Percentiles rank a stretch among this genome's conserved stretches.
Evolutionary conservation across 2,888 invertebrate genomes (phyloP).

Genomic region (Oxycera nigricornis): DNA sequence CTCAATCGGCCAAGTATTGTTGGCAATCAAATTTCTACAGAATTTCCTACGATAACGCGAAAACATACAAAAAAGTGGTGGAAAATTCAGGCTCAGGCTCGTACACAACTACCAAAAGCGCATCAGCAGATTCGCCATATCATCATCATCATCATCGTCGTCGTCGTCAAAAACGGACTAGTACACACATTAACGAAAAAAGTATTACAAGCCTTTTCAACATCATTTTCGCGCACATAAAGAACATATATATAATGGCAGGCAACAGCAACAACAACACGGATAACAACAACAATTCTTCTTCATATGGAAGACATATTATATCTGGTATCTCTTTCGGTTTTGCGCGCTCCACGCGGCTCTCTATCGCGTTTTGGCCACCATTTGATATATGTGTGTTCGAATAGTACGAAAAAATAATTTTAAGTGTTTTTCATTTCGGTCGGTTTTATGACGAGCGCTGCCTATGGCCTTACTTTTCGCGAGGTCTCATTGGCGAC

Average conservation of each 20-base stretch:
- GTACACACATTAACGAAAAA: constrained; percentile 35
- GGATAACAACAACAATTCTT: constrained; percentile 6
- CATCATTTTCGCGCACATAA: constrained; percentile 20
- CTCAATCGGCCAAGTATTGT: background rate
- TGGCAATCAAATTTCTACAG: background rate
- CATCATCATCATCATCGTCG: constrained; percentile 12
- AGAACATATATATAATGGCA: background rate
- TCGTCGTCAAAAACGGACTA: constrained; percentile 23
- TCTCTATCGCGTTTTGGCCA: constrained; percentile 23
- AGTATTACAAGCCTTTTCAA: constrained; percentile 26
- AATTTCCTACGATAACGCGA: background rate
- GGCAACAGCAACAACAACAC: constrained; percentile 5
- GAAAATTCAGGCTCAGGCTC: background rate
- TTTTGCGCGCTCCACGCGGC: background rate
- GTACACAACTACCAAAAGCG: constrained; percentile 22
- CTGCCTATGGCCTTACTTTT: constrained; percentile 34
- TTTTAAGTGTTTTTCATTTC: constrained; percentile 38
- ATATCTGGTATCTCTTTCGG: constrained; percentile 17
- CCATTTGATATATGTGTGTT: constrained; percentile 29
- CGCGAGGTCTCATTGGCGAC: constrained; percentile 19
- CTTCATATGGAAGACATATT: constrained; percentile 31
- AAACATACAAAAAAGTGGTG: background rate
- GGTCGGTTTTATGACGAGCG: constrained; percentile 35
- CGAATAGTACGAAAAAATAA: constrained; percentile 28
- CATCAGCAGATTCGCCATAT: constrained; percentile 12